A percentile compares a stretch with the other conserved stretches of the same genome.
Conservation (phyloP, 2,888 invertebrate species). For the Drosophila prostipennis region DNA sequence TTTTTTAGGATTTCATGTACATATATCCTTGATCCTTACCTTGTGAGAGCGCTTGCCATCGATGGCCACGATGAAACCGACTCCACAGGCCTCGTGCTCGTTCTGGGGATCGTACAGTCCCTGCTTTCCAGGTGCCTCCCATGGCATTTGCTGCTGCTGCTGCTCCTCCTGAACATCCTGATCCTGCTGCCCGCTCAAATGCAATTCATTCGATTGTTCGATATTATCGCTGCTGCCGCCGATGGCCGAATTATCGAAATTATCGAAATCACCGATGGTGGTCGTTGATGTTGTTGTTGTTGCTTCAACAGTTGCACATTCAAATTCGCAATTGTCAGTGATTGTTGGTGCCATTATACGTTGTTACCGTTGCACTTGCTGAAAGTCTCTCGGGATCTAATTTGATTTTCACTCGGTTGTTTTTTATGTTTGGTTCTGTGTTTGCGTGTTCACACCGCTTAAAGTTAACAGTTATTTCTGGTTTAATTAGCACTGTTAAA, state of each 20-base stretch:
- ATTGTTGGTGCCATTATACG: conserved; percentile 84
- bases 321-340: conserved; percentile 83
- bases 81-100: conserved; percentile 99
- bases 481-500: conserved; percentile 46
- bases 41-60: conserved; percentile 97
- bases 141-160: conserved; percentile 86
- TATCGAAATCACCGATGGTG: conserved; percentile 52
- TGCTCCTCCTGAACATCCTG: conserved; percentile 46
- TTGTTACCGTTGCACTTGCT: conserved; percentile 76
- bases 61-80: conserved; percentile 99
- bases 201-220: conserved; percentile 57
- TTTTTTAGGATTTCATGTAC: neutral
- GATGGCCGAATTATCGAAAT: conserved; percentile 40
- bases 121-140: conserved; percentile 93
- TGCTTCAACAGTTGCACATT: conserved; percentile 83
- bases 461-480: conserved; percentile 38
- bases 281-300: conserved; percentile 61
- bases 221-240: conserved; percentile 31
- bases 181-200: conserved; percentile 56
- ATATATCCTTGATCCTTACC: conserved; percentile 83
- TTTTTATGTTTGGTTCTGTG: conserved; percentile 2
- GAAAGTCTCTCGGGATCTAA: conserved; percentile 52
- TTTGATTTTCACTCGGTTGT: conserved; percentile 49
- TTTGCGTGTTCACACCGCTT: conserved; percentile 32
- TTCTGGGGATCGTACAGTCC: conserved; percentile 98